phyloP scores from a whole-genome alignment of 1,140 invertebrate species.

The Acromyrmex charruanus region DNA sequence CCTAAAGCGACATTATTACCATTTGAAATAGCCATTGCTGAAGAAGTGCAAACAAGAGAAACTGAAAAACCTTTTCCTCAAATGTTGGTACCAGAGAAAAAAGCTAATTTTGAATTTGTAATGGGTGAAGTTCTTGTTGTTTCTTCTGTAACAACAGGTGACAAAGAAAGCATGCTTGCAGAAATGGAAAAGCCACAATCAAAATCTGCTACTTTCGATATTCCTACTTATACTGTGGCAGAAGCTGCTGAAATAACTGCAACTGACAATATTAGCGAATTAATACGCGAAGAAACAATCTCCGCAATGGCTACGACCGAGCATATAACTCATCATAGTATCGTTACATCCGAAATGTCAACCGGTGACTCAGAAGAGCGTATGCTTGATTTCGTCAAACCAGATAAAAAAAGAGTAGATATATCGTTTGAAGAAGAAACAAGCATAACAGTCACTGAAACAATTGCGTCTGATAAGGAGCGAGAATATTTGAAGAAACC shows the following conservation, averaged over 20 bases:
- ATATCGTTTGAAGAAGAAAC: conserved; percentile 83
- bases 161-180: conserved; percentile 85
- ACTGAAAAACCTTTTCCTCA: conserved; percentile 86
- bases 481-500: conserved; percentile 81
- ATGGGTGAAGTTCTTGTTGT: conserved; percentile 85
- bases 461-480: conserved; percentile 84
- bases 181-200: conserved; percentile 78
- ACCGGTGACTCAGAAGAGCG: conserved; percentile 80
- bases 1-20: conserved; percentile 84
- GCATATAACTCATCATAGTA: conserved; percentile 83
- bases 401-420: conserved; percentile 84
- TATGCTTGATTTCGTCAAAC: conserved; percentile 82
- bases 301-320: conserved; percentile 82
- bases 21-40: conserved; percentile 84
- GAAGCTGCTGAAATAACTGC: conserved; percentile 83
- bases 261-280: conserved; percentile 79
- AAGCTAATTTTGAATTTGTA: conserved; percentile 85
- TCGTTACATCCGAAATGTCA: conserved; percentile 84
- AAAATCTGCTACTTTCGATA: conserved; percentile 83
- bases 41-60: conserved; percentile 86
- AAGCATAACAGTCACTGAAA: conserved; percentile 84
- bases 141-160: conserved; percentile 85
- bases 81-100: conserved; percentile 80
- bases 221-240: conserved; percentile 83
- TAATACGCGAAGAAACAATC: conserved; percentile 74